Evolutionary conservation across 2,113 vertebrate species (phyloP), one percentile per base, ranked within the genome.

Genomic region (Miniopterus natalensis): DNA sequence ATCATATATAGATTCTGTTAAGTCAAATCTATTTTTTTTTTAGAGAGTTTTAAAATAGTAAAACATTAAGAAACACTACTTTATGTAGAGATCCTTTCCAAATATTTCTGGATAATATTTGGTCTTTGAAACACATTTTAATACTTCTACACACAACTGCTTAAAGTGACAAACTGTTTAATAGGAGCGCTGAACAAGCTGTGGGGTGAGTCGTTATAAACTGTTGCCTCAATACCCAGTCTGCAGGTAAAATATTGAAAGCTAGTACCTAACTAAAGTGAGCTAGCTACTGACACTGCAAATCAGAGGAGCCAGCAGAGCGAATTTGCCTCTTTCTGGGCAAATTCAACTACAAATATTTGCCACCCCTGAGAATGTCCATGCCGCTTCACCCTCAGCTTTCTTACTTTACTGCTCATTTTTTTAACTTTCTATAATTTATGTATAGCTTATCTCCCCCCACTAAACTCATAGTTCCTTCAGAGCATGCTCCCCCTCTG

Each of bases 41-140:
- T 81, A 77, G 63, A 93, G n/a, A 79, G 49, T 53, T 88, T 71
- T 61, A n/a, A 88, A 93, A 73, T 88, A 84, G 45, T 59, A 79
- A 96, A 79, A 84, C 51, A 47, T 88, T 59, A 88, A 45, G 75
- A 78, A 36, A 57, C 18, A 31, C 53, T 81, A 12, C 90, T 92
- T 93, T 92, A 75, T 75, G 42, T 27, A 65, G 40, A 80, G 40
- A 47, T 63, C 21, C 40, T 93, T 88, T 81, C 55, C 53, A 93
- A 51, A 83, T 88, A 75, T 25, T 90, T 78, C 36, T 18, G 23
- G 3, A n/a, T 77, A 45, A 47, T 83, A 83, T 81, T 79, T 79
- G 51, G 9, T 93, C 73, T 92, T 77, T 49, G 42, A 92, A 90
- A 36, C 7, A 12, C 27, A 61, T 86, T 77, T 84, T 23, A 75